A percentile compares a stretch with the other conserved stretches of the same genome.
These are phyloP conservation scores for Lucilia cuprina DNA, from an alignment of 1,140 invertebrate genomes.

Conservation along the genomic window DNA sequence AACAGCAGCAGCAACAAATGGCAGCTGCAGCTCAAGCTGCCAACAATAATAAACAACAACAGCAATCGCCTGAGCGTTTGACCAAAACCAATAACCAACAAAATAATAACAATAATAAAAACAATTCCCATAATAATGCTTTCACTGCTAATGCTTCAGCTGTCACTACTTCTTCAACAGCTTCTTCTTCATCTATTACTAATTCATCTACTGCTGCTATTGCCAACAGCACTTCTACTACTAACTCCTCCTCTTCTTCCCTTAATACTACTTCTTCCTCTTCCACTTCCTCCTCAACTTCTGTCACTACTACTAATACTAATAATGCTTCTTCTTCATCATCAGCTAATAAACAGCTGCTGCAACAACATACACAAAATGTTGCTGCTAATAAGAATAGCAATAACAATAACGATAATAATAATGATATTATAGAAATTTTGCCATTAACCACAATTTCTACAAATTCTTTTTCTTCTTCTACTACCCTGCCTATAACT, in stretches of 20 bases:
- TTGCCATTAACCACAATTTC: constrained; percentile 44
- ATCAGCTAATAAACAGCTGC: constrained; percentile 39
- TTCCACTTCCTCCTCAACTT: constrained; percentile 36
- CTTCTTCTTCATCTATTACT: background rate
- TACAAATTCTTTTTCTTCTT: constrained; percentile 38
- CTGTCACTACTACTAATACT: background rate
- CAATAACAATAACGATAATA: constrained; percentile 40
- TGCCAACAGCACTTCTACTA: background rate
- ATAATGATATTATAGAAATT: constrained; percentile 56
- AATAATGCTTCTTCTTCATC: constrained; percentile 39
- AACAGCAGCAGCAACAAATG: constrained; percentile 46
- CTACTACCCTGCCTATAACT: constrained; percentile 30
- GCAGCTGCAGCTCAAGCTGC: background rate
- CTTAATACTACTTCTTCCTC: constrained; percentile 32
- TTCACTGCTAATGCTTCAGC: constrained; percentile 37
- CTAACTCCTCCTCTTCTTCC: constrained; percentile 16
- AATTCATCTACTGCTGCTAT: background rate
- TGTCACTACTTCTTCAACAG: background rate
- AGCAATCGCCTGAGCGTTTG: constrained; percentile 34
- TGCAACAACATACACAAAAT: constrained; percentile 42
- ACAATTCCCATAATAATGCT: background rate
- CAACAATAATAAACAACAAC: background rate
- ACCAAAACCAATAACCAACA: background rate
- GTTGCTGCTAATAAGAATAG: constrained; percentile 21
- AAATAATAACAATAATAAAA: constrained; percentile 6